Evolutionary conservation across 1,140 invertebrate genomes (phyloP), one percentile per base, ranked within the genome.

Genomic region (Drosophila kurseongensis): DNA sequence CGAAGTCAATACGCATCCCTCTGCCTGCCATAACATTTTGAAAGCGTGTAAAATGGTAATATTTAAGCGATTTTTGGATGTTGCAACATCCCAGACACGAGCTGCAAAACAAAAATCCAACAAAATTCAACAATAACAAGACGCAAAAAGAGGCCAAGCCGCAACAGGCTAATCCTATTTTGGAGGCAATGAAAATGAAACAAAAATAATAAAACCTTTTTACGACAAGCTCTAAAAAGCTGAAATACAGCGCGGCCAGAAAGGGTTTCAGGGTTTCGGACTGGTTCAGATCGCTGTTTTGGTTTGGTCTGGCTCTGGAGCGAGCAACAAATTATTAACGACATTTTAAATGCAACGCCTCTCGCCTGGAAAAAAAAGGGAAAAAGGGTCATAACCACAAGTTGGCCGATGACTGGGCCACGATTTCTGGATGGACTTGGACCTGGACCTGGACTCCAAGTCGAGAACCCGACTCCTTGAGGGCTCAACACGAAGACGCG

Each of bases 281-380:
- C 66, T 27, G 54, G 52, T 50, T 32, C 14, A 36, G 38, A 36
- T 23, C 61, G 44, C 27, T 14, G 42, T 55, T 36, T 63, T 42
- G n/a, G 41, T 29, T 54, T 62, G 40, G 38, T 42, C 8, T 57
- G 27, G 16, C 42, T 23, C 59, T 65, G 29, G 67, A 74, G 54
- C 68, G 62, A 85, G 82, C 78, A 85, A 85, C 82, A 85, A 89
- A 89, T 89, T 89, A 89, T 89, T 89, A 90, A 89, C 84, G 84
- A 89, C 84, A 89, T 89, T 89, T 89, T 89, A 89, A 89, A 89
- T 89, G 81, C 84, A 78, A 89, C 80, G 85, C 80, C 82, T 85
- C 69, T 58, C 47, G 80, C n/a, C 55, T 23, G 50, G 23, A 51
- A 44, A 45, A 56, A 52, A 44, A 57, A 27, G 51, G 62, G 58